These are phyloP conservation scores for Chrysopa pallens DNA, from an alignment of 1,140 invertebrate species.

Conservation along the genomic window DNA sequence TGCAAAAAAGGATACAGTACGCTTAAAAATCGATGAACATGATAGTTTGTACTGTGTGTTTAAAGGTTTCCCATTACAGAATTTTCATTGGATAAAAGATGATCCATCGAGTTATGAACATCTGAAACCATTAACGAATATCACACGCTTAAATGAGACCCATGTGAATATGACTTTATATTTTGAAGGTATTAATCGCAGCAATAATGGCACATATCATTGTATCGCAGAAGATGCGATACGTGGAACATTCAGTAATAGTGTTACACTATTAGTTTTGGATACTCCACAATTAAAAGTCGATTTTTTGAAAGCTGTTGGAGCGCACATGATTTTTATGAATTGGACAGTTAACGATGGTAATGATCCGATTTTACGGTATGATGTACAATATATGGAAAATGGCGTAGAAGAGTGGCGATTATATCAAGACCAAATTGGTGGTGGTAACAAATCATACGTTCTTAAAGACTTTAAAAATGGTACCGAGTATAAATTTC, in stretches of 20 bases:
- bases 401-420: constrained; percentile 30
- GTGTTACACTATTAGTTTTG: constrained; percentile 37
- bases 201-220: constrained; percentile 47
- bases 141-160: constrained; percentile 31
- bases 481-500: constrained; percentile 28
- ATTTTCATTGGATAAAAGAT: constrained; percentile 36
- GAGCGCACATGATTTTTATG: constrained; percentile 49
- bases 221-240: constrained; percentile 25
- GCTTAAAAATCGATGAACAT: constrained; percentile 26
- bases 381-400: constrained; percentile 41
- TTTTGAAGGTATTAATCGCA: constrained; percentile 32
- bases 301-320: constrained; percentile 56
- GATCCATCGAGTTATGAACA: constrained; percentile 22
- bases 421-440: constrained; percentile 27
- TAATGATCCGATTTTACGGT: constrained; percentile 47
- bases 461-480: constrained; percentile 31
- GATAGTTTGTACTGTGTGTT: constrained; percentile 32
- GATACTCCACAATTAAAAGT: constrained; percentile 52
- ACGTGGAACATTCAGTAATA: constrained; percentile 14
- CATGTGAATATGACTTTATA: constrained; percentile 30
- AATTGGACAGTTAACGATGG: constrained; percentile 69
- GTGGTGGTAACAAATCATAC: constrained; percentile 27
- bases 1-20: constrained; percentile 22
- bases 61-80: constrained; percentile 34
- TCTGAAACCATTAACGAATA: constrained; percentile 20